Base-by-base conservation (phyloP, 2,113 vertebrate species). In the Dendrocopos noguchii region DNA sequence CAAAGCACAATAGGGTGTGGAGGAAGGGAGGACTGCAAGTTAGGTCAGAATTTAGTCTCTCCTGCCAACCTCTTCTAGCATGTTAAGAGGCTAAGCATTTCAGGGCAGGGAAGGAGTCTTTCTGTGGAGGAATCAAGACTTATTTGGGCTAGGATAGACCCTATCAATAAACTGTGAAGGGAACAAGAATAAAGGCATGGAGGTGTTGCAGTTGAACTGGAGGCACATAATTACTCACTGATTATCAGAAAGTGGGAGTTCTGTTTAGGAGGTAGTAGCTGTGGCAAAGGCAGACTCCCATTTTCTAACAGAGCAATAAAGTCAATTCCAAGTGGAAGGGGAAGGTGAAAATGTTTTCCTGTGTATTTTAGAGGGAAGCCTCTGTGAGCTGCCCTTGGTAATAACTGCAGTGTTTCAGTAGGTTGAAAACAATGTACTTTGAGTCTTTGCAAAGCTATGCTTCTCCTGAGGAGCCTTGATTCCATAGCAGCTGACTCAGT, bases 401-500 rank as follows among this genome's bases (percentile, higher is more conserved):
- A 44, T 6, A 33, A 70, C 1, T 76, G 59, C 61, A 63, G 56
- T 25, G 57, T 77, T 86, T 80, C 63, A 87, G 59, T 77, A 74
- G 52, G 42, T 44, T 84, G 89, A 87, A 68, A 93, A 85, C 85
- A 93, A 60, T 67, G 56, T 31, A 20, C 0, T 0, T 44, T 67
- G 82, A 87, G 75, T 94, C 81, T 87, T 31, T 60, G 68, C 42
- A 83, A 75, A 80, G 17, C 89, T 85, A 6, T 71, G 47, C 89
- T 85, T 80, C 64, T 95, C 36, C 39, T 44, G 78, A 87, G 31
- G 31, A 94, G 17, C 64, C 36, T 77, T 91, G 68, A 77, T 93
- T 89, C 56, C n/a, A 39, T 34, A 83, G 82, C 72, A 82, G 52
- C 64, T 91, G 66, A 92, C 80, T 92, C 63, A 39, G 8, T 95